phyloP scores from a whole-genome alignment of 92 coral and sea anemone genomes.

The Parazoanthus atlanticus region DNA sequence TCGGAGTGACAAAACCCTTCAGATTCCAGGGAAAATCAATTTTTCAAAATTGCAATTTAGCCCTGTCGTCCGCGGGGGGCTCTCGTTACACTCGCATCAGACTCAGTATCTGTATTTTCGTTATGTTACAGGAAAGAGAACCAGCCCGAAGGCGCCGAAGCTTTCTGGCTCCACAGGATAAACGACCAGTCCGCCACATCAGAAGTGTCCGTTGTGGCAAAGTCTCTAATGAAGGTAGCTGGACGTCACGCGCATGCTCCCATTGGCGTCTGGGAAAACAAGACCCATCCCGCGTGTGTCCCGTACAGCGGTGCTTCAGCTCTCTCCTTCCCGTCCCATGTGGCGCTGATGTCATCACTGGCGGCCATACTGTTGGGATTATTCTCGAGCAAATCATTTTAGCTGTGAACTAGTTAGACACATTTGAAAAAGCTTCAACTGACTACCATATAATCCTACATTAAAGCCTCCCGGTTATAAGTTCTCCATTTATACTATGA shows the following conservation, averaged over 20 bases:
- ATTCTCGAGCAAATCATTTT: constrained; percentile 3
- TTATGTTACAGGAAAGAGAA: constrained; percentile 30
- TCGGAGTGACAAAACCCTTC: no score
- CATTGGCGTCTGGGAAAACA: constrained; percentile 63
- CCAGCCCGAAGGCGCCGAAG: constrained; percentile 36
- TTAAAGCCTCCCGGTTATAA: no score
- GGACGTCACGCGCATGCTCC: constrained; percentile 88
- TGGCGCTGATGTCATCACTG: constrained; percentile 13
- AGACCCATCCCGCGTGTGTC: constrained; percentile 69
- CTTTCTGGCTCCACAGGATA: constrained; percentile 69
- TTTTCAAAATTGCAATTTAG: no score
- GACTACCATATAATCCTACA: no score
- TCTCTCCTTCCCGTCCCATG: constrained; percentile 9
- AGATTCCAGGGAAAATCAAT: no score
- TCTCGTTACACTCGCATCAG: no score
- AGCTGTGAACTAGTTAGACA: neutral
- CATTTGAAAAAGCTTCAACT: neutral
- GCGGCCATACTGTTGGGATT: constrained; percentile 3
- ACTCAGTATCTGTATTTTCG: no score
- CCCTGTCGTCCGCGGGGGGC: no score
- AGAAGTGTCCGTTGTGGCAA: constrained; percentile 49
- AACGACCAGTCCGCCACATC: constrained; percentile 70
- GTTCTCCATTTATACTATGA: no score
- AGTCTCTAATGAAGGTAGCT: constrained; percentile 60
- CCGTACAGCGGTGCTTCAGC: constrained; percentile 65